Base-by-base conservation (phyloP, 1,140 invertebrate genomes). In the Leptoteleia sp. region DNA sequence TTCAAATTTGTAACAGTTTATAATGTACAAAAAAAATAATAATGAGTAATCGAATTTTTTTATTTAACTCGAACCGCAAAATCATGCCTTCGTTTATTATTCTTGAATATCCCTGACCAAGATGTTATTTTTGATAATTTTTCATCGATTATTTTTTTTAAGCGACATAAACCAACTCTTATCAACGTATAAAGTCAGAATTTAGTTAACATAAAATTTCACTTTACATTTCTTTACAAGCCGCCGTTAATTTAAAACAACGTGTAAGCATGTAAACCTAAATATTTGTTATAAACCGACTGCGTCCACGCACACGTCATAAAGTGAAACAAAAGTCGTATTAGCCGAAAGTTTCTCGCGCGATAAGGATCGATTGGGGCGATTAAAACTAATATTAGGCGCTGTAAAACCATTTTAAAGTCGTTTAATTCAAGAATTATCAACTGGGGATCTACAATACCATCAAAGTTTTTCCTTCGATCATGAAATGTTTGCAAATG, bases 351-450 rank as follows among this genome's bases (percentile, higher is more conserved):
- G 37, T 67, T 67, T 5, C n/a, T 13, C 11, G 40, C 2, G 15
- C 11, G 33, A 68, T 55, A 57, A 57, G 35, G 45, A 55, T 55
- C 50, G 42, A 47, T 67, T 54, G 12, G 35, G 22, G 25, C 29
- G 52, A 57, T 57, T 55, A 54, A 68, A 55, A 48, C 12, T 68
- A 47, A 40, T 57, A 68, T 68, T 48, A 68, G 42, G 31, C 6
- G 8, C 19, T 35, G 22, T 29, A 13, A 38, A 47, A 52, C 42
- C 40, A 31, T 54, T 42, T 54, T 35, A 35, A 54, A 68, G 50
- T 47, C 22, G 40, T 48, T 68, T 68, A 47, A 68, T 55, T 55
- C 31, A 37, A 12, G 31, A 35, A 68, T 68, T 57, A 68, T 68
- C 48, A 67, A 27, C 17, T 16, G 1, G 19, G 27, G 4, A 67